Evolutionary conservation across 2,888 invertebrate genomes (phyloP).

Genomic region (Nysson spinosus): DNA sequence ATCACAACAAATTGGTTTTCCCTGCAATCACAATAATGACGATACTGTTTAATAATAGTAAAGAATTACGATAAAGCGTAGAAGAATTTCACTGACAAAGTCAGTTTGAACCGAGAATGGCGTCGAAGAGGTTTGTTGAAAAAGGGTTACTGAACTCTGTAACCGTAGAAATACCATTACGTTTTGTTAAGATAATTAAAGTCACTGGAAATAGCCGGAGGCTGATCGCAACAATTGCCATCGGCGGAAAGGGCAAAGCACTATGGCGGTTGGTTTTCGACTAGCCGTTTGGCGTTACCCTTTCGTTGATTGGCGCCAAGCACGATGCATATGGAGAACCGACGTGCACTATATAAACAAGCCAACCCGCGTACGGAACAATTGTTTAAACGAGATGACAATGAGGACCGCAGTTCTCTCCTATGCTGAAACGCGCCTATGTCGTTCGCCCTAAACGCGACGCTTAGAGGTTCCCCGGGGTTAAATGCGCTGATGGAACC

Average conservation of each 20-base stretch:
- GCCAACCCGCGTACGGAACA: constrained; percentile 34
- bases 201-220: too few relatives aligned
- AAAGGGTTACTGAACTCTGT: too few relatives aligned
- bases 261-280: constrained; percentile 19
- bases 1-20: too few relatives aligned
- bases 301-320: constrained; percentile 35
- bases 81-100: too few relatives aligned
- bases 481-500: constrained; percentile 50
- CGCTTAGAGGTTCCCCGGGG: constrained; percentile 49
- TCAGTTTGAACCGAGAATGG: too few relatives aligned
- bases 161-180: too few relatives aligned
- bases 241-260: constrained; percentile 7
- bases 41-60: too few relatives aligned
- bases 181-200: too few relatives aligned
- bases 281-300: constrained; percentile 20
- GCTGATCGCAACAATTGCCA: too few relatives aligned
- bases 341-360: constrained; percentile 36
- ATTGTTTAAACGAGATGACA: constrained; percentile 61
- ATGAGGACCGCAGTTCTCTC: constrained; percentile 33
- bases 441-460: constrained; percentile 55
- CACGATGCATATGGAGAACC: constrained; percentile 24
- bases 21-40: too few relatives aligned
- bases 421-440: constrained; percentile 42
- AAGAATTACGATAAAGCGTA: too few relatives aligned
- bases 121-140: too few relatives aligned